These are phyloP conservation scores for Pristis pectinata DNA, from an alignment of 2,797 vertebrate species.

Conservation along the genomic window DNA sequence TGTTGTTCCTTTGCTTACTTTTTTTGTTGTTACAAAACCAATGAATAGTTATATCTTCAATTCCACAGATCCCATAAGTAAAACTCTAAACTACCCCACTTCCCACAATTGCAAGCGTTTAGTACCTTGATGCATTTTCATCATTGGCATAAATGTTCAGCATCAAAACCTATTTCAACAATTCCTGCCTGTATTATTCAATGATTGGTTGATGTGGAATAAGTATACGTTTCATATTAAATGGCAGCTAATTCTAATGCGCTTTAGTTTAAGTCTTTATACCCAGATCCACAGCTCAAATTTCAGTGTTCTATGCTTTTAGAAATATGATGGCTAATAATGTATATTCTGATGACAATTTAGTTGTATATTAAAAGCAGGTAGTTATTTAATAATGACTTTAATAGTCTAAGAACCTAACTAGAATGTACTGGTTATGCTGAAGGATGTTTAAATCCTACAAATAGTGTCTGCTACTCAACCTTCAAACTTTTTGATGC, in stretches of 20 bases:
- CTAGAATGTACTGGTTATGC: neutral
- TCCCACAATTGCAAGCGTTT: no score
- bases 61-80: neutral
- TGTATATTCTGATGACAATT: neutral
- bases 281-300: neutral
- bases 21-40: neutral
- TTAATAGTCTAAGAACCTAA: neutral
- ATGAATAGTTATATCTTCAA: neutral
- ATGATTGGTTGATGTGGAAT: neutral
- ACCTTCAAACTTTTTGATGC: neutral
- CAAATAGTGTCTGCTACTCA: neutral
- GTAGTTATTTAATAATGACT: neutral
- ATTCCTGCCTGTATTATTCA: neutral
- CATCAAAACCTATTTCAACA: neutral
- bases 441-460: neutral
- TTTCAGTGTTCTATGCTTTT: neutral
- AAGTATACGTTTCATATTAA: neutral
- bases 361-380: neutral
- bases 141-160: neutral
- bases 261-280: neutral
- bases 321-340: neutral
- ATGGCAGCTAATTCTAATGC: conserved; percentile 13
- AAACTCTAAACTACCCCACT: neutral
- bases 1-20: neutral
- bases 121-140: neutral